Evolutionary conservation across 2,797 vertebrate genomes (phyloP).

Genomic region (Pseudotriccus pelzelni): DNA sequence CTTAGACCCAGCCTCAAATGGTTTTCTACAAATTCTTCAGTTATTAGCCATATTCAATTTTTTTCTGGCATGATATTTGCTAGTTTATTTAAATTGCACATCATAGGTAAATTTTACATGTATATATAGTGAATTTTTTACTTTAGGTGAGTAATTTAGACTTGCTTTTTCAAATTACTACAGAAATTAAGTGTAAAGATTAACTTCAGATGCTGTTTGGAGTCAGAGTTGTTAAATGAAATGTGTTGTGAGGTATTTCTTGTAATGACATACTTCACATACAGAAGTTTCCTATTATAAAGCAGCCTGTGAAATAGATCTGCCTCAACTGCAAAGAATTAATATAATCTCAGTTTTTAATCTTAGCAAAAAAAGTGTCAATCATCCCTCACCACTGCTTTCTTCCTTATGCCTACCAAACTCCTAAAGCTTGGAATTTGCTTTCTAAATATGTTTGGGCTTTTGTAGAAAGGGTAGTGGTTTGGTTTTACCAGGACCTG

Average conservation of each 20-base stretch:
- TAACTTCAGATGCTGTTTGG: neutral
- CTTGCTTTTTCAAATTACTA: neutral
- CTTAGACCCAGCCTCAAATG: neutral
- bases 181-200: neutral
- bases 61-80: neutral
- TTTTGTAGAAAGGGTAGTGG: neutral
- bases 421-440: neutral
- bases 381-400: neutral
- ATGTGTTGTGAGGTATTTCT: constrained; percentile 7
- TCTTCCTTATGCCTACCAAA: neutral
- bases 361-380: neutral
- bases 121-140: neutral
- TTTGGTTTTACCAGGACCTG: neutral
- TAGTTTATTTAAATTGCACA: neutral
- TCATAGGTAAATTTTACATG: neutral
- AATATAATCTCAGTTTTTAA: neutral
- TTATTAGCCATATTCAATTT: neutral
- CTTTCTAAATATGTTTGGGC: neutral
- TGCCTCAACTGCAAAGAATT: neutral
- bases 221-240: neutral
- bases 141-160: constrained; percentile 12
- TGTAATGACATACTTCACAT: neutral
- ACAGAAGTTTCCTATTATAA: neutral
- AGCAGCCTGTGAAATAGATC: neutral
- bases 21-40: neutral